Conservation (phyloP, 2,888 invertebrate genomes). For the Acronicta leporina region DNA sequence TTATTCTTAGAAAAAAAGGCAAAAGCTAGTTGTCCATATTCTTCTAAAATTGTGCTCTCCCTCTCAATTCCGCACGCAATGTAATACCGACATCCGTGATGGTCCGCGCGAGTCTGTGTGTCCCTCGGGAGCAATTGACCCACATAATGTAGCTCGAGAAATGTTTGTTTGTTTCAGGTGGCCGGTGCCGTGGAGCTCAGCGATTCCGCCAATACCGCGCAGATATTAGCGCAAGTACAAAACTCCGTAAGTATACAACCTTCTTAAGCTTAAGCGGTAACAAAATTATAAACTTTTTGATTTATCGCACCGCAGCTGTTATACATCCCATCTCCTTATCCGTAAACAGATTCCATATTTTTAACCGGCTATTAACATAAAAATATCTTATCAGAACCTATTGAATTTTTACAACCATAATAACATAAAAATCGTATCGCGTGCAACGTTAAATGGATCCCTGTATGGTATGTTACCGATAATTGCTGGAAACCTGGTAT, state of each 20-base stretch:
- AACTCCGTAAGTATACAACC: constrained; percentile 73
- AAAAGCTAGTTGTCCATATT: no score
- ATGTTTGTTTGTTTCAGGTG: constrained; percentile 82
- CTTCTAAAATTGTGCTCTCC: no score
- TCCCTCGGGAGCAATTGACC: constrained; percentile 76
- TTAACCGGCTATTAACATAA: constrained; percentile 31
- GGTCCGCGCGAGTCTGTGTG: constrained; percentile 39
- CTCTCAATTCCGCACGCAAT: constrained; percentile 28
- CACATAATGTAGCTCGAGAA: constrained; percentile 69
- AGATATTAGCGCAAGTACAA: constrained; percentile 77
- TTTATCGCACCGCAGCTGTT: constrained; percentile 20
- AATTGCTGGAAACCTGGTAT: constrained; percentile 58
- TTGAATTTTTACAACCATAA: constrained; percentile 59
- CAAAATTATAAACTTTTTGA: constrained; percentile 22
- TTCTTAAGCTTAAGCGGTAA: not conserved
- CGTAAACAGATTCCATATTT: constrained; percentile 39
- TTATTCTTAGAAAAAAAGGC: no score
- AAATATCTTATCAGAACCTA: constrained; percentile 48
- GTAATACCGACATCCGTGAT: constrained; percentile 48
- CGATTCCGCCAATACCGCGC: constrained; percentile 79
- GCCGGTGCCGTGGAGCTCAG: constrained; percentile 80
- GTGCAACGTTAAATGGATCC: constrained; percentile 29
- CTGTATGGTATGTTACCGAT: constrained; percentile 53
- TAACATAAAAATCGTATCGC: constrained; percentile 54
- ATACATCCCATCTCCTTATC: constrained; percentile 28